phyloP scores from a whole-genome alignment of 1,140 invertebrate species.

The Vollenhovia emeryi region DNA sequence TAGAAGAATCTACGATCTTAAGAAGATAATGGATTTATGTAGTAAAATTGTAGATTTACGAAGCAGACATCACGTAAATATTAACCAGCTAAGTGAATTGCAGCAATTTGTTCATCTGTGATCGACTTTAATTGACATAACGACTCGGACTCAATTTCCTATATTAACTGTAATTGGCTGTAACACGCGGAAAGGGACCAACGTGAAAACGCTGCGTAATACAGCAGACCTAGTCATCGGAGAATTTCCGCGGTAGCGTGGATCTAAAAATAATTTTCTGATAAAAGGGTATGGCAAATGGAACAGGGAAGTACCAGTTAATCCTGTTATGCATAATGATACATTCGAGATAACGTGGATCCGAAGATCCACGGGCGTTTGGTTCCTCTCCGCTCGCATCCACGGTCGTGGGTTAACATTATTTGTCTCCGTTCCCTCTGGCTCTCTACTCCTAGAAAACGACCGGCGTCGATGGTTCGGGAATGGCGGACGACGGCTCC shows the following conservation, averaged over 20 bases:
- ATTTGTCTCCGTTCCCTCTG: constrained; percentile 14
- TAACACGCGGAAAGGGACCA: neutral
- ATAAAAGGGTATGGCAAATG: neutral
- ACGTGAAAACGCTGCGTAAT: neutral
- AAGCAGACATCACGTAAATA: neutral
- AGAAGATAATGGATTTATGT: neutral
- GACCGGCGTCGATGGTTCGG: neutral
- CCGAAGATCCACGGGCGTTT: neutral
- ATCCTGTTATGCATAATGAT: neutral
- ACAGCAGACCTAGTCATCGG: neutral
- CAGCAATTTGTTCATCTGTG: neutral
- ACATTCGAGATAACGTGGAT: neutral
- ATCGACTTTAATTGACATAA: neutral
- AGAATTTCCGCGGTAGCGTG: neutral
- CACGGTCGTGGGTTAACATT: neutral
- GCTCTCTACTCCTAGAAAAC: constrained; percentile 27
- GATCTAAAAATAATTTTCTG: neutral
- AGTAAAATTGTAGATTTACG: neutral
- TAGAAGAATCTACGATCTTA: no score
- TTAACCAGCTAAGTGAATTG: neutral
- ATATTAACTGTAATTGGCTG: constrained; percentile 7
- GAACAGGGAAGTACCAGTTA: neutral
- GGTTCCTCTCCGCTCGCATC: neutral
- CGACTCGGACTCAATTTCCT: neutral
- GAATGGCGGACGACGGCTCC: no score